These are phyloP conservation scores for Rhaphigaster nebulosa DNA, from an alignment of 2,888 invertebrate species.

Conservation along the genomic window DNA sequence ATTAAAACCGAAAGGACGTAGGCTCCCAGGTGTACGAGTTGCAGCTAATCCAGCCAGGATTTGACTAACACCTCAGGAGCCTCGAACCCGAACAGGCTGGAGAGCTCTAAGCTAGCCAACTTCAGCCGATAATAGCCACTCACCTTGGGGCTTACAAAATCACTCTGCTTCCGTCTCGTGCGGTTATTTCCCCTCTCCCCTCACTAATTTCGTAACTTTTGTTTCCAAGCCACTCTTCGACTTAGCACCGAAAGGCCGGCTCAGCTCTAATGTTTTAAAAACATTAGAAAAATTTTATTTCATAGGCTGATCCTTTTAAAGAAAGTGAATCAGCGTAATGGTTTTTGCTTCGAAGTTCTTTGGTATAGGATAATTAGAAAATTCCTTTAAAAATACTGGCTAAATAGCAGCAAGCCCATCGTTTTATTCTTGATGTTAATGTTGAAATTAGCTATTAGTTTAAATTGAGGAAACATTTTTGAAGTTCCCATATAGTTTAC, in stretches of 20 bases:
- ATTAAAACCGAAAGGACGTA: background rate
- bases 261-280: background rate
- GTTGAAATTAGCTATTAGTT: too few relatives aligned
- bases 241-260: background rate
- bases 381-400: background rate
- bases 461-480: too few relatives aligned
- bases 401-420: too few relatives aligned
- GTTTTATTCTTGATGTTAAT: too few relatives aligned
- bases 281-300: constrained; percentile 13
- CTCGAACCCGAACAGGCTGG: background rate
- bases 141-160: constrained; percentile 9
- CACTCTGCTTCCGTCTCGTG: background rate
- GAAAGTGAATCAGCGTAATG: background rate
- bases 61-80: background rate
- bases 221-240: constrained; percentile 2
- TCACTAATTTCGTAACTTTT: background rate
- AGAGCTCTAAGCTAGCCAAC: too few relatives aligned
- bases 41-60: background rate
- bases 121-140: background rate
- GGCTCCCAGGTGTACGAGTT: background rate
- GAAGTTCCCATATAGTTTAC: too few relatives aligned
- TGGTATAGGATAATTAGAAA: background rate
- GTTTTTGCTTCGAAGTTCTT: background rate
- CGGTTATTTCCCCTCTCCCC: background rate
- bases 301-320: background rate